phyloP scores from a whole-genome alignment of 2,113 vertebrate genomes.

The Macrotis lagotis region DNA sequence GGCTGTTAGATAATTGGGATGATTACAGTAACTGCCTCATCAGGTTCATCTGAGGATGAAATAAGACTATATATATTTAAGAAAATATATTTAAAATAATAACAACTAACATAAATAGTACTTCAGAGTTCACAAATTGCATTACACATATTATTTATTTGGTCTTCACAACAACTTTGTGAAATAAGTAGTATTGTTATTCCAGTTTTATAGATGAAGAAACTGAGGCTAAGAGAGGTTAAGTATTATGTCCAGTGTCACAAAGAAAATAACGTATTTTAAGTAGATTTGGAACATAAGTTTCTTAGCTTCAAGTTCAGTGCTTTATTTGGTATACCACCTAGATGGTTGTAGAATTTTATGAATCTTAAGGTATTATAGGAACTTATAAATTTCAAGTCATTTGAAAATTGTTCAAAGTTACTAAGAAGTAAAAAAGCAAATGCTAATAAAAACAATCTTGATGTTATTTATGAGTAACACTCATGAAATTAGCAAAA shows the following conservation, averaged over 20 bases:
- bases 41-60: not conserved
- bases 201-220: not conserved
- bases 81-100: not conserved
- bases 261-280: not conserved
- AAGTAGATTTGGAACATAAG: not conserved
- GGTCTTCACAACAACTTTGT: not conserved
- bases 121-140: not conserved
- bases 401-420: not conserved
- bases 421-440: conserved; percentile 8
- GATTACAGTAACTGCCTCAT: not conserved
- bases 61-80: no score
- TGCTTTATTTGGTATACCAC: not conserved
- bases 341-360: not conserved
- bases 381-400: not conserved
- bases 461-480: not conserved
- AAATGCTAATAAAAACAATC: not conserved
- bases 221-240: not conserved
- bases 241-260: not conserved
- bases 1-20: not conserved
- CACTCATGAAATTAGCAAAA: not conserved
- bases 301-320: not conserved
- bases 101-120: not conserved
- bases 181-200: not conserved
- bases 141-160: not conserved
- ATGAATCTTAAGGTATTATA: not conserved